These are phyloP conservation scores for Eristalis tenax DNA, from an alignment of 2,888 invertebrate genomes.

Conservation along the genomic window DNA sequence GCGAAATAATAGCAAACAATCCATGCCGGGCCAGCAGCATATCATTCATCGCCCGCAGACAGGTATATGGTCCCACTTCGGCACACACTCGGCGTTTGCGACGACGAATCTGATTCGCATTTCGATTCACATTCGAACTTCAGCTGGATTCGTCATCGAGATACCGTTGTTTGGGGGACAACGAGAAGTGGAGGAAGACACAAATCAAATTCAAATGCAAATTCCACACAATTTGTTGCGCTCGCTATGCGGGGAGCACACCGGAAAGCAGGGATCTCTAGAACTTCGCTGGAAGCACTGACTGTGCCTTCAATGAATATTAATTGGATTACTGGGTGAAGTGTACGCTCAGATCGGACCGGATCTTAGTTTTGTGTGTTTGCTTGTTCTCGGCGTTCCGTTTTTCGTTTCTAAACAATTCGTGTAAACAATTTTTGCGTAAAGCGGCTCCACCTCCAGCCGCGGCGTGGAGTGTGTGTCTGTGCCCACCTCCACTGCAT, in stretches of 20 bases:
- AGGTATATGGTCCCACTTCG: not conserved
- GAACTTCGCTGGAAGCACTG: slow-evolving; percentile 13
- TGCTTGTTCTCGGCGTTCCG: not conserved
- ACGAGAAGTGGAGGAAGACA: not conserved
- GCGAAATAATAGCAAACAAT: not conserved
- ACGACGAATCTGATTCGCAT: not conserved
- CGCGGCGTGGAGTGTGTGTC: not conserved
- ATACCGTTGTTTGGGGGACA: slow-evolving; percentile 1
- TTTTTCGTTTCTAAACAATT: slow-evolving; percentile 5
- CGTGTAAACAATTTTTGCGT: slow-evolving; percentile 5
- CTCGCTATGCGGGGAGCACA: not conserved
- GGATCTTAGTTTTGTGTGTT: not conserved
- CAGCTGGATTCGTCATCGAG: not conserved
- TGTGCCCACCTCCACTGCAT: not conserved
- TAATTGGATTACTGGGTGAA: slow-evolving; percentile 34
- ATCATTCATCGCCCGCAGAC: not conserved
- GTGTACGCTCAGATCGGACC: not conserved
- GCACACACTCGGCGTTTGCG: not conserved
- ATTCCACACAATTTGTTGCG: no score
- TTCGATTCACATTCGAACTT: slow-evolving; percentile 4
- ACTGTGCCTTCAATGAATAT: slow-evolving; percentile 17
- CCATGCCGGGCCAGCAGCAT: not conserved
- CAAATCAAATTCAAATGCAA: not conserved
- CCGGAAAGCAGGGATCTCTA: not conserved
- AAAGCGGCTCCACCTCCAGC: not conserved